Evolutionary conservation across 2,888 invertebrate genomes (phyloP).

Genomic region (Mesopsocus fuscifrons): DNA sequence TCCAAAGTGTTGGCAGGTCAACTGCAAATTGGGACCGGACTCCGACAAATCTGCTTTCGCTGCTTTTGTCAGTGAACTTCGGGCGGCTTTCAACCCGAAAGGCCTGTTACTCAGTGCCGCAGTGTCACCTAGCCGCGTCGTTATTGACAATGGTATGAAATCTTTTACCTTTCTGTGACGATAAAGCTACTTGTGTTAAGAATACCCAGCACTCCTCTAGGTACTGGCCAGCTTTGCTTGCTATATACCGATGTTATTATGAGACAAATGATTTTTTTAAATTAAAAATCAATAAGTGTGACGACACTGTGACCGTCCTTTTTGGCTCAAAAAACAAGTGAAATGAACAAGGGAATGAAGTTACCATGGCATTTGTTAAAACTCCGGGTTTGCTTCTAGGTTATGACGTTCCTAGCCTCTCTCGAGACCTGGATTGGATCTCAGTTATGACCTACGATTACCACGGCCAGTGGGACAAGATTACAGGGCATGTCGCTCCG

Average conservation of each 20-base stretch:
- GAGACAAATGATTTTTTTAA: too few species aligned
- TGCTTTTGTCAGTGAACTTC: constrained; percentile 52
- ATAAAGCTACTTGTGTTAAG: too few species aligned
- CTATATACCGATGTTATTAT: too few species aligned
- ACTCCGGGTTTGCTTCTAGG: too few species aligned
- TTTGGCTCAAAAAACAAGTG: too few species aligned
- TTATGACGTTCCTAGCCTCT: constrained; percentile 60
- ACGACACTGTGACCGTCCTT: too few species aligned
- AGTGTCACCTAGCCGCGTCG: constrained; percentile 66
- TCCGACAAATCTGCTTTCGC: constrained; percentile 67
- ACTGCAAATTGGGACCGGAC: constrained; percentile 62
- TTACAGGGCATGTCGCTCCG: constrained; percentile 77
- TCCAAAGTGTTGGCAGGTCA: constrained; percentile 80
- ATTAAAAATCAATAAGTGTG: too few species aligned
- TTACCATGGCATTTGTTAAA: too few species aligned
- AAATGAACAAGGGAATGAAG: too few species aligned
- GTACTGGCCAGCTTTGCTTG: too few species aligned
- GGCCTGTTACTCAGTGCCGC: constrained; percentile 61
- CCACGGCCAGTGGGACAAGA: constrained; percentile 82
- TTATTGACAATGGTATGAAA: constrained; percentile 46
- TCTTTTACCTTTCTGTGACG: too few species aligned
- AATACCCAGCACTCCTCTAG: too few species aligned
- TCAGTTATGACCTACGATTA: constrained; percentile 83
- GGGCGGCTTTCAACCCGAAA: constrained; percentile 46
- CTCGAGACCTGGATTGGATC: constrained; percentile 69